Conservation (phyloP, 2,113 vertebrate genomes). For the Dunckerocampus dactyliophorus region DNA sequence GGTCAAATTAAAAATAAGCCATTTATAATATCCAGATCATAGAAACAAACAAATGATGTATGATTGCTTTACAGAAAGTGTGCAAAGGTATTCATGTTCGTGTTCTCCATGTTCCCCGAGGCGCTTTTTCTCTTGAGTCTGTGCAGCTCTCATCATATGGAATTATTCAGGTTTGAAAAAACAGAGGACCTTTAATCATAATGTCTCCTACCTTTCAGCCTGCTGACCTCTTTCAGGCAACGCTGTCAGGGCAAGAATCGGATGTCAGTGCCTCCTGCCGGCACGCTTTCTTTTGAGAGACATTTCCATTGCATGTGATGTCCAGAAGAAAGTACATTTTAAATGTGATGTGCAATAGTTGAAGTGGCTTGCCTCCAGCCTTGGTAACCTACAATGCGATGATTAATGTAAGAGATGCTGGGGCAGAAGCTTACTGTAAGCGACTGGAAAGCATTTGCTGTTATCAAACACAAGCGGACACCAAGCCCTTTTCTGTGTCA, state of each 20-base stretch:
- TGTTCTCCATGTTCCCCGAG: no score
- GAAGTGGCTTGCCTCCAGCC: conserved; percentile 27
- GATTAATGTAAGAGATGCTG: conserved; percentile 43
- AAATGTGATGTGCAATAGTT: conserved; percentile 46
- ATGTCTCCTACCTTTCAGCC: conserved; percentile 41
- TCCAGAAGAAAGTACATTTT: conserved; percentile 56
- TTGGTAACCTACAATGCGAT: conserved; percentile 44
- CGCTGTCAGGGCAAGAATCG: conserved; percentile 45
- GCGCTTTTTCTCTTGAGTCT: conserved; percentile 34
- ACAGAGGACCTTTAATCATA: conserved; percentile 49
- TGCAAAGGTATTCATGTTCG: conserved; percentile 24
- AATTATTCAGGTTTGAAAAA: conserved; percentile 59
- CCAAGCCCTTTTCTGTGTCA: no score
- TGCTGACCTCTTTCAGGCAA: conserved; percentile 37
- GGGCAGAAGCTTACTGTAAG: neutral
- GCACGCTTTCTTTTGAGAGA: conserved; percentile 52
- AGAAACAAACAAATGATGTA: no score
- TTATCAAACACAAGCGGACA: no score
- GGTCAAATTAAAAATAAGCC: no score
- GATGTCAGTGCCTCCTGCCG: conserved; percentile 54
- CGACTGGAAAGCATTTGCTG: no score
- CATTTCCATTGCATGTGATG: conserved; percentile 26
- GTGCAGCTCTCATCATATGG: conserved; percentile 41
- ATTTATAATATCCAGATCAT: no score
- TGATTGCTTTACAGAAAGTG: no score